Evolutionary conservation across 2,888 invertebrate genomes (phyloP), one percentile per base, ranked within the genome.

Genomic region (Pycnomerus fuliginosus): DNA sequence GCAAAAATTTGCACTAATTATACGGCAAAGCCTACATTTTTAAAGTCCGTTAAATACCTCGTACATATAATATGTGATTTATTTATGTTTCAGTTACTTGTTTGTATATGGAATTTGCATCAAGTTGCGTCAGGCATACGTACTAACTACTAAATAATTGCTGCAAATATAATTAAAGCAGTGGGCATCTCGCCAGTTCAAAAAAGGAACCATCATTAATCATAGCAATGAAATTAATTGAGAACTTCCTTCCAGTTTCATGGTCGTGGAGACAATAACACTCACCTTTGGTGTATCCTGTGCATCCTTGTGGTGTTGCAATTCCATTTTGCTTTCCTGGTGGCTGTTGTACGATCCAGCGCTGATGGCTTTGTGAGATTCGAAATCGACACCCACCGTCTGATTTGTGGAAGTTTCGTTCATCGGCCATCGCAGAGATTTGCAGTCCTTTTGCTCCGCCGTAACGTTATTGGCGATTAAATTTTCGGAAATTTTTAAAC

Each of bases 301-400:
- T 1, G 79, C 78, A 30, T 83, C 83, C 53, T 27, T 82, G 60
- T 83, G 84, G 62, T 90, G 89, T 41, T 84, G 82, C 45, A 90
- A 72, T 65, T 89, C 89, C 87, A 90, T 90, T 74, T 87, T 88
- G 17, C 87, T 85, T 45, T 83, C 84, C 58, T 83, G 81, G 56
- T 64, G 62, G 2, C 80, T 79, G 13, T 80, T 82, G 62, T 81
- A 82, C 2, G 80, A 70, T 40, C 78, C 76, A 16, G 65, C 56
- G 37, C 55, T 79, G 56, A 50, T 76, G 14, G 59, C 59, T 60
- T 74, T 74, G 31, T 67, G 67, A 1, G 75, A 69, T 51, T 71
- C 71, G 45, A 76, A 75, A 57, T 76, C 75, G n/a, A 77, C 68
- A 11, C 67, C 54, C 36, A 71, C 66, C 16, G 66, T 60, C 36